A percentile compares a stretch with the other conserved stretches of the same genome.
These are phyloP conservation scores for Amphilophus citrinellus DNA, from an alignment of 2,113 vertebrate species.

Conservation along the genomic window DNA sequence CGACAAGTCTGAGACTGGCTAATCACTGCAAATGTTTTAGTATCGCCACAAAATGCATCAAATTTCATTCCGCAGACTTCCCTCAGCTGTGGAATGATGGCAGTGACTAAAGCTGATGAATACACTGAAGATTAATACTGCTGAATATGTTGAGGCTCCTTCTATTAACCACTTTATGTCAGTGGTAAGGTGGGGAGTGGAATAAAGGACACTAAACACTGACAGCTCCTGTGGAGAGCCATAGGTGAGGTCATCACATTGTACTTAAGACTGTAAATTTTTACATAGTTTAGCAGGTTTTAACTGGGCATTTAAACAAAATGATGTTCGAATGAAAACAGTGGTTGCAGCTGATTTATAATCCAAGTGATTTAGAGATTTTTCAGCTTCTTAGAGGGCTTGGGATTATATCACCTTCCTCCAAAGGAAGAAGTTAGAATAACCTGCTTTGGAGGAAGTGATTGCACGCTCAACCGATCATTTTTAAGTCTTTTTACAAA, in stretches of 20 bases:
- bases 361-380: neutral
- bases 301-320: conserved; percentile 21
- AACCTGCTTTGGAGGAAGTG: conserved; percentile 80
- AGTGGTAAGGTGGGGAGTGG: conserved; percentile 87
- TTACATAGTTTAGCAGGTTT: conserved; percentile 1
- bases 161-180: conserved; percentile 89
- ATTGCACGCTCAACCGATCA: conserved; percentile 73
- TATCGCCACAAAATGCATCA: neutral
- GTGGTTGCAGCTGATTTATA: neutral
- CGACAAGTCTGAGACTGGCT: neutral
- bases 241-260: conserved; percentile 84
- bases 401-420: conserved; percentile 88
- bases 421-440: conserved; percentile 80
- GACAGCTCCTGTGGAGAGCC: conserved; percentile 95
- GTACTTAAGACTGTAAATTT: neutral
- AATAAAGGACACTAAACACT: conserved; percentile 86
- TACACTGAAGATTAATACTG: conserved; percentile 86
- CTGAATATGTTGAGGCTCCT: conserved; percentile 73
- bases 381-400: conserved; percentile 74
- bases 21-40: neutral
- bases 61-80: neutral
- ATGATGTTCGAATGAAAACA: neutral
- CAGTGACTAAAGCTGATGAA: conserved; percentile 82
- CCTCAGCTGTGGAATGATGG: conserved; percentile 90
- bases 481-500: fast-evolving